Evolutionary conservation across 2,888 invertebrate genomes (phyloP).

Genomic region (Ormyrus thymus): DNA sequence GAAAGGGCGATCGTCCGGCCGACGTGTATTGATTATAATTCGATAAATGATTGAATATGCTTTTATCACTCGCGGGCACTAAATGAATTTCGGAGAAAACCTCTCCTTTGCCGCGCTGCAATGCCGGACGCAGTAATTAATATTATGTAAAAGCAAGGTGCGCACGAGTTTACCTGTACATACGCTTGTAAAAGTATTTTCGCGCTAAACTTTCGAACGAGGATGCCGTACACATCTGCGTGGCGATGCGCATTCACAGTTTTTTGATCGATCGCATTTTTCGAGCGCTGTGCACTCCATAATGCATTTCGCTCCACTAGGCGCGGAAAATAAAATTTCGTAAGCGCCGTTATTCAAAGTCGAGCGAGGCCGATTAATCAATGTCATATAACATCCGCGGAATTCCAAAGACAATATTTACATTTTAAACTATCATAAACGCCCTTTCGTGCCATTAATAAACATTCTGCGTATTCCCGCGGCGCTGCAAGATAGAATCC

Average conservation of each 20-base stretch:
- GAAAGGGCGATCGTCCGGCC: no score
- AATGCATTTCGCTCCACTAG: slow-evolving; percentile 4
- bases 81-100: no score
- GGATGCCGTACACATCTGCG: rapidly evolving
- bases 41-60: no score
- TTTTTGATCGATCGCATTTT: slow-evolving; percentile 18
- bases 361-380: slow-evolving; percentile 14
- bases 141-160: no score
- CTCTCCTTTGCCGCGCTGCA: no score
- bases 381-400: slow-evolving; percentile 7
- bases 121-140: no score
- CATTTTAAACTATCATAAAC: slow-evolving; percentile 10
- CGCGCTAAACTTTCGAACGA: no score
- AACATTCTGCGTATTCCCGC: background rate
- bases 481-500: no score
- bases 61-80: no score
- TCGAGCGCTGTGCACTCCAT: background rate
- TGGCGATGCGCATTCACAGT: background rate
- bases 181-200: no score
- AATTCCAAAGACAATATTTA: slow-evolving; percentile 18
- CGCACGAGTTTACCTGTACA: no score
- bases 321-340: slow-evolving; percentile 6
- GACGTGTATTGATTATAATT: no score
- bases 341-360: slow-evolving; percentile 16
- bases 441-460: slow-evolving; percentile 16